phyloP scores from a whole-genome alignment of 2,113 vertebrate species.

The Cercocebus atys region DNA sequence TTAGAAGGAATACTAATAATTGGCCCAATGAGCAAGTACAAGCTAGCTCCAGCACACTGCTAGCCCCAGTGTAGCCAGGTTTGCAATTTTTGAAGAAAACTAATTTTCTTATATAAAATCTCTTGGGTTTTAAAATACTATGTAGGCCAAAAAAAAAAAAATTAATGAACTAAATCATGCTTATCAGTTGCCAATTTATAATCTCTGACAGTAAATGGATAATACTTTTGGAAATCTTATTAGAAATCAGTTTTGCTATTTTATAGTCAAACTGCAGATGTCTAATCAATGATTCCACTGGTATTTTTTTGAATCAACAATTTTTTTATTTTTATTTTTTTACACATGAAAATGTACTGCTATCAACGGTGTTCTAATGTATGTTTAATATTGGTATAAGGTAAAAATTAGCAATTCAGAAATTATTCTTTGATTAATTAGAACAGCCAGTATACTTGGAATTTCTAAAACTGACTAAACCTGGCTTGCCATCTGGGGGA shows the following conservation, averaged over 20 bases:
- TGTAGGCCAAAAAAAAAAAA: background rate
- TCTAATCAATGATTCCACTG: background rate
- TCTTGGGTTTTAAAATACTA: background rate
- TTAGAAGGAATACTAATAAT: background rate
- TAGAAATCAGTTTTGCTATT: constrained; percentile 17
- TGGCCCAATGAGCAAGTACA: background rate
- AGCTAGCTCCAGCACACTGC: background rate
- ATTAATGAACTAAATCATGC: background rate
- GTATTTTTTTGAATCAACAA: background rate
- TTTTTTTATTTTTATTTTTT: no score
- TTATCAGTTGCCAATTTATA: background rate
- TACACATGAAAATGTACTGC: no score
- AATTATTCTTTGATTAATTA: constrained; percentile 35
- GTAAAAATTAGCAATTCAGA: constrained; percentile 5
- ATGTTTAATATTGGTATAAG: background rate
- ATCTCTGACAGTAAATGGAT: background rate
- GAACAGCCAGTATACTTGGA: constrained; percentile 11
- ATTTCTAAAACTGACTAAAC: constrained; percentile 24
- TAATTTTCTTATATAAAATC: background rate
- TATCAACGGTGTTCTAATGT: background rate
- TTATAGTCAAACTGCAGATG: background rate
- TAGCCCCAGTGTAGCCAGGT: background rate
- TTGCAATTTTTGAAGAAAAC: constrained; percentile 33
- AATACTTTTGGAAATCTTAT: constrained; percentile 30
- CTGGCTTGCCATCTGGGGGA: background rate